Base-by-base conservation (phyloP, 2,888 invertebrate species). In the Caenorhabditis zanzibari region DNA sequence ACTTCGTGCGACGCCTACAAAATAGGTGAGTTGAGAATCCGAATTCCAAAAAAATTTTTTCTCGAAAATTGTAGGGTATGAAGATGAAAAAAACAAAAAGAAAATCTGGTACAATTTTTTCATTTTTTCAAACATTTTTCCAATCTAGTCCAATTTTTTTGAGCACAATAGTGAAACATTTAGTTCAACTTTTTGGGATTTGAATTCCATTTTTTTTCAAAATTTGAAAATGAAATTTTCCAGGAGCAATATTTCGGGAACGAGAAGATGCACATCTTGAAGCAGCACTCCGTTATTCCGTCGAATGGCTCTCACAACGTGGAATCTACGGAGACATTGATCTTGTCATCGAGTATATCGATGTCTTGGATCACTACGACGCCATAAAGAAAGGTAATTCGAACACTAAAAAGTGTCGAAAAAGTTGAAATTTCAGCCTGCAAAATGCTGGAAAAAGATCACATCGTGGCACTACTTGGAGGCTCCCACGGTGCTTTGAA, bases 261-360 rank as follows among this genome's bases (percentile, higher is more conserved):
- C 79, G 85, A 64, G 88, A 90, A 77, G 92, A 92, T 81, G 90
- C 91, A 12, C 92, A 92, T 72, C 86, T 92, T 24, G 88, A 88
- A 19, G 90, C 90, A 0, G 91, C 92, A 3, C 66, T 90, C 2
- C 81, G 89, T 24, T 92, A 88, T 74, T 85, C 91, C 0, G 86
- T 88, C 9, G 87, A 90, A 81, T 91, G 90, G 90, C 73, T 92
- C 41, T 85, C 90, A n/a, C 84, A 88, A 63, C 47, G 86, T 32
- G 88, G 85, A 14, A 82, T 84, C 38, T 87, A 86, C 47, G 88
- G 86, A 5, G 81, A 87, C 49, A 81, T 90, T 12, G 89, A 90
- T 41, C 66, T 87, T 9, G 76, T 85, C 7, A 88, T 91, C 26
- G 88, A 90, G 54, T 85, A 85, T 71, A 88, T 91, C 41, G 83